A percentile compares a stretch with the other conserved stretches of the same genome.
Conservation (phyloP, 2,113 vertebrate genomes). For the Lynx canadensis region DNA sequence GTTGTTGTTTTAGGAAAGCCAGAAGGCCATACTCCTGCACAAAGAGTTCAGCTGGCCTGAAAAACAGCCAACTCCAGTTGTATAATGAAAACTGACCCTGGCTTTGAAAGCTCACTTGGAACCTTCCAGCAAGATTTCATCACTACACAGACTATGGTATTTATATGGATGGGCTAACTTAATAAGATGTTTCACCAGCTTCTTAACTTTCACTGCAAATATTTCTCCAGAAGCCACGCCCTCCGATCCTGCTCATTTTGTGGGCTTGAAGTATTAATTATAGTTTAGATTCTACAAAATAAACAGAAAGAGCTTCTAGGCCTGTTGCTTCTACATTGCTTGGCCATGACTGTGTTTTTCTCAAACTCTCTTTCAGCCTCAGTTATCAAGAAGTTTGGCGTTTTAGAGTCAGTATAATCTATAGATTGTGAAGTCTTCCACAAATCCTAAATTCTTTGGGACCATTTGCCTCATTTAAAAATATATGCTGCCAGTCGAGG, state of each 20-base stretch:
- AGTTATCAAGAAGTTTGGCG: background rate
- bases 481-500: background rate
- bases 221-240: conserved; percentile 61
- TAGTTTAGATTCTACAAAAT: conserved; percentile 48
- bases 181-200: conserved; percentile 71
- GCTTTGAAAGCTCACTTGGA: conserved; percentile 20
- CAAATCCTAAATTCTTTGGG: background rate
- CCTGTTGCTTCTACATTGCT: background rate
- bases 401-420: background rate
- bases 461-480: background rate
- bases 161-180: conserved; percentile 39
- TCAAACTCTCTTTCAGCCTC: background rate
- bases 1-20: conserved; percentile 32
- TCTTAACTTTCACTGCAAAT: conserved; percentile 70
- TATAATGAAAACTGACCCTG: conserved; percentile 68
- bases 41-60: conserved; percentile 68
- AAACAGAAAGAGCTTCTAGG: background rate
- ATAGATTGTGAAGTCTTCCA: background rate
- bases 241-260: conserved; percentile 28
- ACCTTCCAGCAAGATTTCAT: conserved; percentile 52
- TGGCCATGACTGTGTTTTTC: background rate
- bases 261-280: conserved; percentile 66
- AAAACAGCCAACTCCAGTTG: conserved; percentile 49
- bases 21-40: conserved; percentile 27
- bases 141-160: conserved; percentile 35